A percentile compares a stretch with the other conserved stretches of the same genome.
Evolutionary conservation across 2,113 vertebrate species (phyloP).

Genomic region (Megaceryle maxima): DNA sequence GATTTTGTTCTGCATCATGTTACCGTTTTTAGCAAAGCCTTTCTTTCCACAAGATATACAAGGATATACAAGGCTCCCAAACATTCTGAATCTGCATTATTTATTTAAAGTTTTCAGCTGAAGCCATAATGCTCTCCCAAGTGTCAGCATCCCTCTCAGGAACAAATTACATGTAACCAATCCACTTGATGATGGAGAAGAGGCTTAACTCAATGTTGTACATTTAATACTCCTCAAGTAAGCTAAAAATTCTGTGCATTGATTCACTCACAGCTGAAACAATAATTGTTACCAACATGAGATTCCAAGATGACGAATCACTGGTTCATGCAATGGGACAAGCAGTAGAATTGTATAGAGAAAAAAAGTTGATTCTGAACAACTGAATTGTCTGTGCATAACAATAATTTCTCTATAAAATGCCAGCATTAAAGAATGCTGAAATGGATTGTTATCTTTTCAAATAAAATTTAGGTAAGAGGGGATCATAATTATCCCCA

Average conservation of each 20-base stretch:
- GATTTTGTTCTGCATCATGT: neutral
- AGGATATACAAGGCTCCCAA: neutral
- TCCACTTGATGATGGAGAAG: conserved; percentile 50
- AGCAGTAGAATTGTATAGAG: neutral
- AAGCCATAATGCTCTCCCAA: neutral
- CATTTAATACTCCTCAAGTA: conserved; percentile 27
- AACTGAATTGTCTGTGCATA: neutral
- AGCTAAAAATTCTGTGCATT: neutral
- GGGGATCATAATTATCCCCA: neutral
- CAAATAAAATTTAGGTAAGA: neutral
- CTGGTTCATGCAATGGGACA: neutral
- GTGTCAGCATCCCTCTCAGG: neutral
- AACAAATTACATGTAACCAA: conserved; percentile 38
- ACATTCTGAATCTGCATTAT: neutral
- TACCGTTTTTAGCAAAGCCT: neutral
- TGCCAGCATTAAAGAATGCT: neutral
- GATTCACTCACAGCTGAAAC: conserved; percentile 47
- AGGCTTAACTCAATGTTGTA: conserved; percentile 16
- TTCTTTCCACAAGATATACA: neutral
- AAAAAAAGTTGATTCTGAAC: neutral
- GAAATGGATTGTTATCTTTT: neutral
- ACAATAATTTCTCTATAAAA: neutral
- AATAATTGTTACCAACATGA: conserved; percentile 2
- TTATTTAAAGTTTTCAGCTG: conserved; percentile 23
- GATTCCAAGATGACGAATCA: neutral